These are phyloP conservation scores for Epizoanthus fatuus DNA, from an alignment of 92 coral and sea anemone species.

Conservation along the genomic window DNA sequence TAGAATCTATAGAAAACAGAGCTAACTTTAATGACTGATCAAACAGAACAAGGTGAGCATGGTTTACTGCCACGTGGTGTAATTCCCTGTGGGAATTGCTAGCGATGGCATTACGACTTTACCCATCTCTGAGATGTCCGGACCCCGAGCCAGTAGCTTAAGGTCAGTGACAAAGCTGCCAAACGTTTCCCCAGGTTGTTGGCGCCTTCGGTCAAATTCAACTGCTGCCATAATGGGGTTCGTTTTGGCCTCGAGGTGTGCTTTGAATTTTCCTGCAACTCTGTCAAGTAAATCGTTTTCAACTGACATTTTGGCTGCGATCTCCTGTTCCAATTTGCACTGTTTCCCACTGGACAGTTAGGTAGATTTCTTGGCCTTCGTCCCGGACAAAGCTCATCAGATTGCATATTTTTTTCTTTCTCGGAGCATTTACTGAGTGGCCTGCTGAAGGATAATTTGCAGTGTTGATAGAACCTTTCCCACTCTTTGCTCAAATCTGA, in stretches of 20 bases:
- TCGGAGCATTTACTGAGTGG: no score
- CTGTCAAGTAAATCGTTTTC: slow-evolving; percentile 13
- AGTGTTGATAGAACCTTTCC: no score
- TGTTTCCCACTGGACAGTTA: slow-evolving; percentile 27
- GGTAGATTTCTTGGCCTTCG: slow-evolving; percentile 15
- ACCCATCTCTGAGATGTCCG: neutral
- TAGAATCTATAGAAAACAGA: no score
- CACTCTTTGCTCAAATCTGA: no score
- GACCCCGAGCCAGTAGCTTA: no score
- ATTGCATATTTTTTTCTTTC: neutral
- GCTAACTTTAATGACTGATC: no score
- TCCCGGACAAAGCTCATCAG: slow-evolving; percentile 30
- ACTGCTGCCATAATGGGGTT: neutral
- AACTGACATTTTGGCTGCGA: neutral
- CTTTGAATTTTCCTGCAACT: slow-evolving; percentile 20
- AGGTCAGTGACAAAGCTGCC: no score
- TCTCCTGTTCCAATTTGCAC: slow-evolving; percentile 26
- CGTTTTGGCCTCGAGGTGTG: no score
- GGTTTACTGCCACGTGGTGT: no score
- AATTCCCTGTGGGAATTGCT: neutral
- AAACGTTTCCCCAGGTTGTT: slow-evolving; percentile 32
- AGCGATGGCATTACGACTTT: slow-evolving; percentile 11
- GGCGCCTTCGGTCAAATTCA: slow-evolving; percentile 13
- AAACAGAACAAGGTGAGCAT: no score
- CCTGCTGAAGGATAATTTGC: no score